A percentile compares a stretch with the other conserved stretches of the same genome.
phyloP scores from a whole-genome alignment of 2,113 vertebrate genomes.

The Piaya cayana region DNA sequence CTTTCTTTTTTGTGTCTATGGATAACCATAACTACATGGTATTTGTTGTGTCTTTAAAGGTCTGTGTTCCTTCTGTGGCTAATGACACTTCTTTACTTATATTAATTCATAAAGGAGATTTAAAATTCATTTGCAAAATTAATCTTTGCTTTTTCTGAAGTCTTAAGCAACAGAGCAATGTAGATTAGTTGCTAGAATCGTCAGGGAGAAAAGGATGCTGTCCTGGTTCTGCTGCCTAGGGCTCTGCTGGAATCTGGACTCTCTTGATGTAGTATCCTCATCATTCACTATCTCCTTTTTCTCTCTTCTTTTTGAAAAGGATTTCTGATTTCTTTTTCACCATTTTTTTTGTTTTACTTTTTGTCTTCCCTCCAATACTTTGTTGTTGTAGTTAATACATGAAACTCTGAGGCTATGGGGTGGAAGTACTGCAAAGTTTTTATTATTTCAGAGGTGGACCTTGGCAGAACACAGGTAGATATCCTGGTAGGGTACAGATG shows the following conservation, averaged over 20 bases:
- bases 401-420: background rate
- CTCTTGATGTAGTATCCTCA: accelerated
- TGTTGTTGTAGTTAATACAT: background rate
- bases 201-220: background rate
- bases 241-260: background rate
- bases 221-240: background rate
- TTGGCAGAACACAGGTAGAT: background rate
- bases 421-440: background rate
- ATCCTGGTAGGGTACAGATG: background rate
- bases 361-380: background rate
- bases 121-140: background rate
- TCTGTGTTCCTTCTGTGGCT: background rate
- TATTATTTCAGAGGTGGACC: accelerated
- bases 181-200: background rate
- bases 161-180: background rate
- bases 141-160: background rate
- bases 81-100: background rate
- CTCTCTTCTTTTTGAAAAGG: background rate
- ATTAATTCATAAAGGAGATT: background rate
- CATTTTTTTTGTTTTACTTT: background rate
- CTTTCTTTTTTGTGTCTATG: slow-evolving; percentile 36
- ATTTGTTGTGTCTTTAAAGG: background rate
- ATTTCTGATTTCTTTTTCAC: background rate
- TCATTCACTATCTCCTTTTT: background rate
- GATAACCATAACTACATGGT: background rate